Conservation (phyloP, 2,888 invertebrate species). For the Orchesella flavescens region DNA sequence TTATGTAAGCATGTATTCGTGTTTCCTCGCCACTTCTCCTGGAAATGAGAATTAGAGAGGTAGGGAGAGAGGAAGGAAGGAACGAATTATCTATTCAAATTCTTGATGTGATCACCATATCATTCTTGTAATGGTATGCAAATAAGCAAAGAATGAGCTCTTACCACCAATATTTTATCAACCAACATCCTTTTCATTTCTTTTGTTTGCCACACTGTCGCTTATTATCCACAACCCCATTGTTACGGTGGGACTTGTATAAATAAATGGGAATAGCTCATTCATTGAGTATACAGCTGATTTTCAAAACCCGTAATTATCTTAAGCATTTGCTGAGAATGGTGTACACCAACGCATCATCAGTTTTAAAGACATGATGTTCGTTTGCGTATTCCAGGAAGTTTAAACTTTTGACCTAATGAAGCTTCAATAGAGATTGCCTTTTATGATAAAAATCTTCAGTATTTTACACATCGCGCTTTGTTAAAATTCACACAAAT, state of each 20-base stretch:
- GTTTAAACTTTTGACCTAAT: too few species aligned
- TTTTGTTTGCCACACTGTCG: conserved; percentile 12
- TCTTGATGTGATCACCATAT: neutral
- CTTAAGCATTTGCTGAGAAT: neutral
- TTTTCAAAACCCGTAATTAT: neutral
- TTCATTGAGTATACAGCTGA: neutral
- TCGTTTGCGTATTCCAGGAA: too few species aligned
- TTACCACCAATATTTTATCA: neutral
- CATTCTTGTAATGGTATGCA: conserved; percentile 12
- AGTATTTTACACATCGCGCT: too few species aligned
- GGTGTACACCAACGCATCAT: too few species aligned
- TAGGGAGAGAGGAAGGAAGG: conserved; percentile 1
- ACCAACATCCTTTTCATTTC: conserved; percentile 14
- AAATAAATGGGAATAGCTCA: neutral
- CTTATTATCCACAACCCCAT: neutral
- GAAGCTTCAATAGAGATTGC: too few species aligned
- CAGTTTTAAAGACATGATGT: too few species aligned
- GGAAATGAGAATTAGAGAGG: neutral
- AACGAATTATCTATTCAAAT: conserved; percentile 7
- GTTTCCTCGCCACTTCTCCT: neutral
- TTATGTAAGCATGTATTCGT: neutral
- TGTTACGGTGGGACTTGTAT: neutral
- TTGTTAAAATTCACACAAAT: too few species aligned
- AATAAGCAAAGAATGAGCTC: conserved; percentile 9
- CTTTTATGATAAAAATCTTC: too few species aligned